phyloP scores from a whole-genome alignment of 1,140 invertebrate species.

The Brachionus rotundiformis region DNA sequence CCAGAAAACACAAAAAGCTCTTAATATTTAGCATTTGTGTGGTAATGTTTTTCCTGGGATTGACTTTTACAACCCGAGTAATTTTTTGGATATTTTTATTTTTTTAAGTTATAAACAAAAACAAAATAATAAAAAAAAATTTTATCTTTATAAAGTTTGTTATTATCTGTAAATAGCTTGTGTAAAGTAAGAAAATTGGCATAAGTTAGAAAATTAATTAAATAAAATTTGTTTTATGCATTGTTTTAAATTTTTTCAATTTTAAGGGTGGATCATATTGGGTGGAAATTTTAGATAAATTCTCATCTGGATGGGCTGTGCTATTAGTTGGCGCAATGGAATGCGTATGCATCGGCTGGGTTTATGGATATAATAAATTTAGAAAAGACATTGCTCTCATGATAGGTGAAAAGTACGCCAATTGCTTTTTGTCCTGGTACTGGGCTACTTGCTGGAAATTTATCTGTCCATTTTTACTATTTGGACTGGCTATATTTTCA shows the following conservation, averaged over 20 bases:
- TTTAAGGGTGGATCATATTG: constrained; percentile 28
- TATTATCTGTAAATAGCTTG: no score
- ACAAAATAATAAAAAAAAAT: no score
- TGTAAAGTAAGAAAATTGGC: not conserved
- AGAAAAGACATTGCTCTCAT: constrained; percentile 63
- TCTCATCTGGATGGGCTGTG: constrained; percentile 79
- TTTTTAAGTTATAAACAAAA: not conserved
- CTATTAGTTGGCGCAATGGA: constrained; percentile 75
- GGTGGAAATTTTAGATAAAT: constrained; percentile 44
- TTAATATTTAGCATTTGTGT: constrained; percentile 56
- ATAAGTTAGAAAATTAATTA: not conserved
- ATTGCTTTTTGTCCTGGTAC: constrained; percentile 56
- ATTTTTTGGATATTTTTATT: not conserved
- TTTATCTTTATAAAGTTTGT: not conserved
- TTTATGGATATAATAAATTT: constrained; percentile 65
- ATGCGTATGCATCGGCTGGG: constrained; percentile 63
- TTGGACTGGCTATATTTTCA: constrained; percentile 55
- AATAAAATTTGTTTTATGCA: no score
- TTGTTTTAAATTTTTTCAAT: not conserved
- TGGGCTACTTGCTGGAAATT: constrained; percentile 65
- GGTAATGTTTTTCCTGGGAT: constrained; percentile 57
- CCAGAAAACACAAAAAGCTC: constrained; percentile 61
- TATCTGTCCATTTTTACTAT: constrained; percentile 61
- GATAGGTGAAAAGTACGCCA: constrained; percentile 59
- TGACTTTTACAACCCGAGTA: constrained; percentile 58